Conservation (phyloP, 1,140 invertebrate species). For the Theocolax elegans region DNA sequence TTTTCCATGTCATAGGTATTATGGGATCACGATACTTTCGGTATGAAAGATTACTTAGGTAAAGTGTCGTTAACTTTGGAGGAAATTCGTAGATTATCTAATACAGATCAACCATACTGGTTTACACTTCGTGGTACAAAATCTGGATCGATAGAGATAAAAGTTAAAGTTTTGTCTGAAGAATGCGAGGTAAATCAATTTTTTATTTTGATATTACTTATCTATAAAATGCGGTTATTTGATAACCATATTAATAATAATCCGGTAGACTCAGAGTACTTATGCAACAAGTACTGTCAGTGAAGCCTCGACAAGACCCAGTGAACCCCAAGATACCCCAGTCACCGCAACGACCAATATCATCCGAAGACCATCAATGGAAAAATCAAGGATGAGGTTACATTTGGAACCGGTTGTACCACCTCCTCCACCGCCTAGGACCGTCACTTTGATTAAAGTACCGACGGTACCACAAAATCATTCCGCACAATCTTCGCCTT, state of each 20-base stretch:
- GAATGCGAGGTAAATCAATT: slow-evolving; percentile 55
- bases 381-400: slow-evolving; percentile 56
- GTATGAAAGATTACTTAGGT: slow-evolving; percentile 70
- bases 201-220: no score
- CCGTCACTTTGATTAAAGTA: slow-evolving; percentile 56
- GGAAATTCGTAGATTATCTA: slow-evolving; percentile 65
- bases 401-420: slow-evolving; percentile 55
- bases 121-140: slow-evolving; percentile 60
- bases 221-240: no score
- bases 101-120: slow-evolving; percentile 60
- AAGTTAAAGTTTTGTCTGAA: slow-evolving; percentile 62
- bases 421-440: slow-evolving; percentile 58
- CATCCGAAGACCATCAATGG: slow-evolving; percentile 57
- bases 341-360: slow-evolving; percentile 38
- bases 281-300: slow-evolving; percentile 56
- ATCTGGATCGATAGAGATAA: slow-evolving; percentile 63
- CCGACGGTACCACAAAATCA: slow-evolving; percentile 34
- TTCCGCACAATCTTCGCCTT: slow-evolving; percentile 23
- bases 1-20: slow-evolving; percentile 56
- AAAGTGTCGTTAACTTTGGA: slow-evolving; percentile 66
- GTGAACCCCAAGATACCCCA: slow-evolving; percentile 37
- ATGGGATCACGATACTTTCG: slow-evolving; percentile 71
- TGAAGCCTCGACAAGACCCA: slow-evolving; percentile 50
- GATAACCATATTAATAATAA: background rate
- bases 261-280: slow-evolving; percentile 54